phyloP scores from a whole-genome alignment of 2,113 vertebrate species.

The Agapornis roseicollis region DNA sequence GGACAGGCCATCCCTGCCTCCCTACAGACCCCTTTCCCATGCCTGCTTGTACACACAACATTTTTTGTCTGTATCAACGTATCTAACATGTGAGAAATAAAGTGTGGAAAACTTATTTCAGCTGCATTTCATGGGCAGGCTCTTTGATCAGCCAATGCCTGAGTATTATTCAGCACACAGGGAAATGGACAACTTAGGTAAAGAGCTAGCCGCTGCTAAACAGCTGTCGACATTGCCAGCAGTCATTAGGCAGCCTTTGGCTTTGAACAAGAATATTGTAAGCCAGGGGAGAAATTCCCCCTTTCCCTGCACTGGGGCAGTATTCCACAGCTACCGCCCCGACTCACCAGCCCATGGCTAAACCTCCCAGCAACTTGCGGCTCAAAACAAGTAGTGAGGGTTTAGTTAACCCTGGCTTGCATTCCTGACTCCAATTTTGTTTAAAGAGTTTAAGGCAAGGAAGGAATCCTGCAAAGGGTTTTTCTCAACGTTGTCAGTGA shows the following conservation, averaged over 20 bases:
- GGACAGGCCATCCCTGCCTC: neutral
- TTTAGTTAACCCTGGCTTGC: neutral
- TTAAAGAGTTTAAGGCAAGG: neutral
- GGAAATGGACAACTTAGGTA: neutral
- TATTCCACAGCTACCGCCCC: neutral
- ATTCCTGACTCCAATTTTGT: neutral
- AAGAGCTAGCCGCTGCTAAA: neutral
- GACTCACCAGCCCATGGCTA: fast-evolving
- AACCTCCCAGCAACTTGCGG: neutral
- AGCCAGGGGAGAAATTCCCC: neutral
- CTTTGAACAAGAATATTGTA: neutral
- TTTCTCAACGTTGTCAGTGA: neutral
- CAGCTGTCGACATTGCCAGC: neutral
- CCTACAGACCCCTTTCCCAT: neutral
- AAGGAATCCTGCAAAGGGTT: neutral
- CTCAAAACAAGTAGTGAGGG: neutral
- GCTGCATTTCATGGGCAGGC: neutral
- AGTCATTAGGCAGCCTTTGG: conserved; percentile 24
- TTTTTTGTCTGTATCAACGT: neutral
- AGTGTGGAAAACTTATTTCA: conserved; percentile 51
- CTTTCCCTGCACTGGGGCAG: neutral
- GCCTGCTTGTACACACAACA: neutral
- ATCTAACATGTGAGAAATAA: conserved; percentile 50
- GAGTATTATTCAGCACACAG: neutral
- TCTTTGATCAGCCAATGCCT: conserved; percentile 52